Evolutionary conservation across 2,113 vertebrate species (phyloP).

Genomic region (Crotophaga sulcirostris): DNA sequence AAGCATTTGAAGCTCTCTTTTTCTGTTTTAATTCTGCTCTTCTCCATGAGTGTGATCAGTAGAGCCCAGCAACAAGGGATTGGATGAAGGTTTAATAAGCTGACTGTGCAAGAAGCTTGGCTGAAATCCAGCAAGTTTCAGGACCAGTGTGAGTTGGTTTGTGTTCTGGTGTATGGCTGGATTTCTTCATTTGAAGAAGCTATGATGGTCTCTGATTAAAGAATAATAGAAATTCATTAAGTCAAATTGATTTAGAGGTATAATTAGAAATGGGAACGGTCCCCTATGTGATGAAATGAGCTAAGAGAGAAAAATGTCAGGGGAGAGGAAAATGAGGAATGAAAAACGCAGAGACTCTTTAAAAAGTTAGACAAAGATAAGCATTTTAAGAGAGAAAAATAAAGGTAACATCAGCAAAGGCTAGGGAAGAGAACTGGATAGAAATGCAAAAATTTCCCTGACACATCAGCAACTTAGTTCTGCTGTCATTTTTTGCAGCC

Average conservation of each 20-base stretch:
- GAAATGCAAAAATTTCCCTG: neutral
- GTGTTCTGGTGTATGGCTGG: neutral
- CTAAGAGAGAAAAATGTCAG: neutral
- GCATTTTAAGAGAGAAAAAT: neutral
- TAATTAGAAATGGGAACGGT: neutral
- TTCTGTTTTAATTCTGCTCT: neutral
- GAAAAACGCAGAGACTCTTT: neutral
- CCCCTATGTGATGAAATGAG: neutral
- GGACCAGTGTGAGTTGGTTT: neutral
- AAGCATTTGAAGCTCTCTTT: neutral
- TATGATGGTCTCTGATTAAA: neutral
- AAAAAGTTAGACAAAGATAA: neutral
- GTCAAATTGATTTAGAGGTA: neutral
- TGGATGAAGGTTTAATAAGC: neutral
- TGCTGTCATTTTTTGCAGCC: neutral
- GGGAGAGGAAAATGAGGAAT: neutral
- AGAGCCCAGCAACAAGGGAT: neutral
- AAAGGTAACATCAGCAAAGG: neutral
- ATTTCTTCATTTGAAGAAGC: neutral
- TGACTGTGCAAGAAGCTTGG: neutral
- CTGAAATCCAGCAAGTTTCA: neutral
- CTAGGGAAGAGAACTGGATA: neutral
- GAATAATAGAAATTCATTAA: neutral
- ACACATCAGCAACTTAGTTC: neutral
- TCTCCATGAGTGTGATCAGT: neutral